phyloP scores from a whole-genome alignment of 1,140 invertebrate genomes.

The Aphelenchoides avenae region DNA sequence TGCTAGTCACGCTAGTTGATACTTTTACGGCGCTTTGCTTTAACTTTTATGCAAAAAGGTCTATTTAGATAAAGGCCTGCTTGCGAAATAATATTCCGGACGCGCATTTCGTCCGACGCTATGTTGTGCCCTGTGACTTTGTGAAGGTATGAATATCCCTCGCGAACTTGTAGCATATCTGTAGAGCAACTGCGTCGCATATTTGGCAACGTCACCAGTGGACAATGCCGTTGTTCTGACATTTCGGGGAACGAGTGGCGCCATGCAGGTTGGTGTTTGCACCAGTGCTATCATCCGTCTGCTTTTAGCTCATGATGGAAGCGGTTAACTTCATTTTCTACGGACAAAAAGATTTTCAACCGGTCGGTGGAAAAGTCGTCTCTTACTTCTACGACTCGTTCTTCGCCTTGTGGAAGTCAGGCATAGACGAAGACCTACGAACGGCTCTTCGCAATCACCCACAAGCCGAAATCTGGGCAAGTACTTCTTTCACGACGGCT shows the following conservation, averaged over 20 bases:
- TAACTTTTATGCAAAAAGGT: not conserved
- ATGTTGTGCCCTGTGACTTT: conserved; percentile 34
- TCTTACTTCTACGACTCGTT: conserved; percentile 40
- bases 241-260: conserved; percentile 35
- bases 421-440: conserved; percentile 29
- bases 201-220: conserved; percentile 37
- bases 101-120: conserved; percentile 20
- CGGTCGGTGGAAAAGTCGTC: conserved; percentile 36
- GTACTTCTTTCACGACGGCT: too few species aligned
- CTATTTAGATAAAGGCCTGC: conserved; percentile 34
- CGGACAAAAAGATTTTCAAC: conserved; percentile 41
- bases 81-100: conserved; percentile 35
- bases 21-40: not conserved
- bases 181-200: conserved; percentile 33
- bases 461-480: conserved; percentile 36
- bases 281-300: not conserved
- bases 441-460: conserved; percentile 25
- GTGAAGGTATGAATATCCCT: conserved; percentile 16
- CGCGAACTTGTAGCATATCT: conserved; percentile 11
- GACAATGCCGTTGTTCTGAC: conserved; percentile 40
- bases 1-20: conserved; percentile 8
- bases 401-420: conserved; percentile 36
- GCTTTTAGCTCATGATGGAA: conserved; percentile 41
- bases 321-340: conserved; percentile 40
- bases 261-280: conserved; percentile 27